A percentile compares a stretch with the other conserved stretches of the same genome.
Conservation (phyloP, 2,888 invertebrate genomes). For the Eumacrocentrus americanus region DNA sequence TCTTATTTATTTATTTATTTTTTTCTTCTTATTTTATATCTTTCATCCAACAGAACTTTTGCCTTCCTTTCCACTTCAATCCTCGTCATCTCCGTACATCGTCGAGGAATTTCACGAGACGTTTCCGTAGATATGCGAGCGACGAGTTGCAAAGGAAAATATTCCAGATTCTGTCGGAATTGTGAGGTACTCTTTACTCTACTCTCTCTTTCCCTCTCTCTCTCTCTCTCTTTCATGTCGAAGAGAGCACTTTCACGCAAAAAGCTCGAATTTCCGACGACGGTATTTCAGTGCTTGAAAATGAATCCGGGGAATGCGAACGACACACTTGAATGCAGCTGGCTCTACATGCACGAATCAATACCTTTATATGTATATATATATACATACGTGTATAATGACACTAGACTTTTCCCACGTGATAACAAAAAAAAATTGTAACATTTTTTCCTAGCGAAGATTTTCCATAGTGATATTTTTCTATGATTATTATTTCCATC, state of each 20-base stretch:
- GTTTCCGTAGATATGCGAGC: slow-evolving; percentile 22
- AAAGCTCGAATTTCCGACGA: slow-evolving; percentile 7
- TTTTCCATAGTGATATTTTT: too few relatives aligned
- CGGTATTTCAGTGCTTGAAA: not conserved
- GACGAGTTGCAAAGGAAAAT: slow-evolving; percentile 44
- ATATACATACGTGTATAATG: not conserved
- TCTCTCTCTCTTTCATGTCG: slow-evolving; percentile 31
- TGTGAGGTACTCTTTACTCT: not conserved
- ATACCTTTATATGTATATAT: not conserved
- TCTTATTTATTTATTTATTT: not conserved
- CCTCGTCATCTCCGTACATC: slow-evolving; percentile 6
- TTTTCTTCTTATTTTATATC: slow-evolving; percentile 1
- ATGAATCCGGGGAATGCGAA: not conserved
- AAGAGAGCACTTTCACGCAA: not conserved
- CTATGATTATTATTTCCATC: too few relatives aligned
- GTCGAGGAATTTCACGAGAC: slow-evolving; percentile 18
- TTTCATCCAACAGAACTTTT: not conserved
- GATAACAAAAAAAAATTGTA: too few relatives aligned
- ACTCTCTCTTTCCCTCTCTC: slow-evolving; percentile 21
- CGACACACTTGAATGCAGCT: slow-evolving; percentile 4
- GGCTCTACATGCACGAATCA: too few relatives aligned
- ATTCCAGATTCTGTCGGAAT: slow-evolving; percentile 42
- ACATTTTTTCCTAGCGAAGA: not conserved
- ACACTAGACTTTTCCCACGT: not conserved
- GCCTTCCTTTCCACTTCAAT: slow-evolving; percentile 3